Evolutionary conservation across 2,888 invertebrate species (phyloP).

Genomic region (Metallyticus violacea): DNA sequence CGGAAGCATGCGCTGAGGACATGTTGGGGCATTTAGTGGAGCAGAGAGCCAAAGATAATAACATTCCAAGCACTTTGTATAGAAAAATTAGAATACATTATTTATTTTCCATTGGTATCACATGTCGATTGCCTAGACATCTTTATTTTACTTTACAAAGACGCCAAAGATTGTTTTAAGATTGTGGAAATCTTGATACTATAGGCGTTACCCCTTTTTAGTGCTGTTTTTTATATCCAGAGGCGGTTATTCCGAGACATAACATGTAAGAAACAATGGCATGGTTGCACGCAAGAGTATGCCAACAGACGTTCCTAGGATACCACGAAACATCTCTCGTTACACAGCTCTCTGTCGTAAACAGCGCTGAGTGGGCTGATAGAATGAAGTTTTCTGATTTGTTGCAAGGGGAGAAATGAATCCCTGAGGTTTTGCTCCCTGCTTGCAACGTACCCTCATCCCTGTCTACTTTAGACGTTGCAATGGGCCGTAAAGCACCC

Average conservation of each 20-base stretch:
- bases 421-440: not conserved
- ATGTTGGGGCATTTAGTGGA: no score
- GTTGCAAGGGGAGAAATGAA: not conserved
- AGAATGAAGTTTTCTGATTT: not conserved
- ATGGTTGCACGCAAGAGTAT: not conserved
- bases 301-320: not conserved
- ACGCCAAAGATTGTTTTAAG: no score
- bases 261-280: not conserved
- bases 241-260: not conserved
- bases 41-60: no score
- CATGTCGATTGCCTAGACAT: no score
- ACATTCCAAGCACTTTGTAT: no score
- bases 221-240: not conserved
- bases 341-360: not conserved
- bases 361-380: not conserved
- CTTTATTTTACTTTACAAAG: no score
- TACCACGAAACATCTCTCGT: not conserved
- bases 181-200: no score
- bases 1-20: no score
- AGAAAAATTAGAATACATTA: no score
- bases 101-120: no score
- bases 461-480: not conserved
- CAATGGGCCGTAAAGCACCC: not conserved
- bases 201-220: not conserved
- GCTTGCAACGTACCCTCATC: not conserved